A percentile compares a stretch with the other conserved stretches of the same genome.
phyloP scores from a whole-genome alignment of 2,797 vertebrate species.

The Emydoidea blandingii region DNA sequence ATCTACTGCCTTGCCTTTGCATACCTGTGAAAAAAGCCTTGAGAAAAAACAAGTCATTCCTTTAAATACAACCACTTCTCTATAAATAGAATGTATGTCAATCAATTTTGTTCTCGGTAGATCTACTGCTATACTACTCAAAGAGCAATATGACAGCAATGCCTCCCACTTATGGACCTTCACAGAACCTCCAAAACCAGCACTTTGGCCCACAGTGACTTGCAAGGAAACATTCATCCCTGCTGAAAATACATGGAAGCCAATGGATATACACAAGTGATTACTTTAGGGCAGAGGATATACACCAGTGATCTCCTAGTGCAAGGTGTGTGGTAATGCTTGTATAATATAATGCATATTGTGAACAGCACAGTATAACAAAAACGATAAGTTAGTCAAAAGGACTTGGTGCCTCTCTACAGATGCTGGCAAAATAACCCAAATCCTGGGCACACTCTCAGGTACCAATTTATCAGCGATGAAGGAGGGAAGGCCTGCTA shows the following conservation, averaged over 20 bases:
- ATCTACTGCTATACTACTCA: constrained; percentile 23
- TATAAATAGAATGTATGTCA: constrained; percentile 3
- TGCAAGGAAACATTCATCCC: constrained; percentile 14
- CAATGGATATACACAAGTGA: not conserved
- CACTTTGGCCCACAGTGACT: not conserved
- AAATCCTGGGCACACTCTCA: not conserved
- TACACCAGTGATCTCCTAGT: not conserved
- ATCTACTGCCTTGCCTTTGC: not conserved
- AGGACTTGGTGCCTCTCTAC: not conserved
- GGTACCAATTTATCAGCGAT: not conserved
- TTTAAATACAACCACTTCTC: constrained; percentile 42
- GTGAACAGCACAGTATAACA: not conserved
- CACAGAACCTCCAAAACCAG: constrained; percentile 21
- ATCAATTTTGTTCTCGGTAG: not conserved
- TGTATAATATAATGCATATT: not conserved
- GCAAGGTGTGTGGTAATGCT: not conserved
- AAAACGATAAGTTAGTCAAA: not conserved
- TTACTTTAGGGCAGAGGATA: not conserved
- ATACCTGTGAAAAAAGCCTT: constrained; percentile 1
- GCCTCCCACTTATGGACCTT: constrained; percentile 48
- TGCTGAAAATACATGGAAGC: not conserved
- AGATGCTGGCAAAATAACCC: not conserved
- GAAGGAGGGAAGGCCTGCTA: not conserved
- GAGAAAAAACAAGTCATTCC: not conserved
- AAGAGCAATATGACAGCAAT: constrained; percentile 32